A percentile compares a stretch with the other conserved stretches of the same genome.
phyloP scores from a whole-genome alignment of 2,888 invertebrate species.

The Chaitophorus viminalis region DNA sequence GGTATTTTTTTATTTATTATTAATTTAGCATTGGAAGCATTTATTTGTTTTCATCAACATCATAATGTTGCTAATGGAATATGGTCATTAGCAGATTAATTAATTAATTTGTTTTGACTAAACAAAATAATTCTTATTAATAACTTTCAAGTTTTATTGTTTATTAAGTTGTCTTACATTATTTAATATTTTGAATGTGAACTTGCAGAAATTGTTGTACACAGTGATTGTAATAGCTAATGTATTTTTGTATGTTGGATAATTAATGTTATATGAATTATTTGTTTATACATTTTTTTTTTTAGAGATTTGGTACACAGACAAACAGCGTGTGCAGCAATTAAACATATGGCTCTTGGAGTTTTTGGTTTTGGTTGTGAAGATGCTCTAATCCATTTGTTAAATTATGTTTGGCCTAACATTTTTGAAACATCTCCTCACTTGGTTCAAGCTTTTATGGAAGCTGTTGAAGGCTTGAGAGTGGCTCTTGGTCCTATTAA shows the following conservation, averaged over 20 bases:
- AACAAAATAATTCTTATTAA: too few relatives aligned
- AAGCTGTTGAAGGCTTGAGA: constrained; percentile 95
- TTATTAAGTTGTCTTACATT: too few relatives aligned
- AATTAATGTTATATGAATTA: not conserved
- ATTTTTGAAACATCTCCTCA: constrained; percentile 99
- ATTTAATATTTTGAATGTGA: too few relatives aligned
- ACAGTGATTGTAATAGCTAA: not conserved
- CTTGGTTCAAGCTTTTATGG: constrained; percentile 99
- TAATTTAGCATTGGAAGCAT: too few relatives aligned
- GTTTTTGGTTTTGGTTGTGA: constrained; percentile 99
- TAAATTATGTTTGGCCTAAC: constrained; percentile 99
- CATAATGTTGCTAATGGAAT: too few relatives aligned
- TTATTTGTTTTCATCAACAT: too few relatives aligned
- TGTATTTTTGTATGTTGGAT: not conserved
- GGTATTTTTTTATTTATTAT: not conserved
- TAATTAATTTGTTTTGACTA: too few relatives aligned
- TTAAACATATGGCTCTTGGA: constrained; percentile 98
- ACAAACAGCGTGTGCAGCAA: constrained; percentile 98
- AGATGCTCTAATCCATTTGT: constrained; percentile 93
- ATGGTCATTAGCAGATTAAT: too few relatives aligned
- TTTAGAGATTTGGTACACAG: constrained; percentile 94
- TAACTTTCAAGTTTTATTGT: too few relatives aligned
- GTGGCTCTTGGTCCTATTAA: constrained; percentile 97
- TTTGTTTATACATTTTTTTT: constrained; percentile 60
- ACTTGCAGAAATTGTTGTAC: not conserved